A percentile compares a stretch with the other conserved stretches of the same genome.
Conservation (phyloP, 2,888 invertebrate genomes). For the Ariolimax columbianus region DNA sequence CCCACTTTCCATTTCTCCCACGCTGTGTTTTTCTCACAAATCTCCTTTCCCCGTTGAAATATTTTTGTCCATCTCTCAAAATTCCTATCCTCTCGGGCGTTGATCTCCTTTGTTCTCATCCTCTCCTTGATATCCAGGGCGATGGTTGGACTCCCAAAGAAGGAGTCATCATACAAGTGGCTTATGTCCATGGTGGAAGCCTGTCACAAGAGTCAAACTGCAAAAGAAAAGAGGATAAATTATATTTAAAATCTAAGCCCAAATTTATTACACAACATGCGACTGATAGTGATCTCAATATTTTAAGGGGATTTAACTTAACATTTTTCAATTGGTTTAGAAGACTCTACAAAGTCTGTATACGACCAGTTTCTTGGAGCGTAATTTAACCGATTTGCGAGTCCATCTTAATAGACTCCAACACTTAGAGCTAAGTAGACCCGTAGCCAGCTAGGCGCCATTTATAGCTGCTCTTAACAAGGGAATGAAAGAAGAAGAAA, state of each 20-base stretch:
- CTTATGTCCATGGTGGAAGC: slow-evolving; percentile 53
- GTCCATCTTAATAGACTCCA: no score
- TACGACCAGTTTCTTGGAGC: no score
- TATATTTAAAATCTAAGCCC: not conserved
- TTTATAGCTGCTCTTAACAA: no score
- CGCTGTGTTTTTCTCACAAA: slow-evolving; percentile 57
- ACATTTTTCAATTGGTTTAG: no score
- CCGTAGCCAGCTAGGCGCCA: no score
- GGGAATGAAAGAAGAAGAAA: no score
- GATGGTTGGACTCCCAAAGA: slow-evolving; percentile 54
- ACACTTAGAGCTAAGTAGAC: no score
- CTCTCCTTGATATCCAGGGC: slow-evolving; percentile 64
- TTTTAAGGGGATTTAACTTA: no score
- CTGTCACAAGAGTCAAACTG: not conserved
- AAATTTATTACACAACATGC: no score
- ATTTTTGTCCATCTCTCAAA: slow-evolving; percentile 57
- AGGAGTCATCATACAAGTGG: slow-evolving; percentile 65
- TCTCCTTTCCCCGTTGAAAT: slow-evolving; percentile 59
- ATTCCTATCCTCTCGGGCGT: slow-evolving; percentile 63
- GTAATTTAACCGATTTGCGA: no score
- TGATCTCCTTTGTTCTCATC: slow-evolving; percentile 63
- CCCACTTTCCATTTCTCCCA: slow-evolving; percentile 58
- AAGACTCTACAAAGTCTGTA: no score
- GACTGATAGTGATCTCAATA: no score
- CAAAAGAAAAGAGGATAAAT: not conserved